Evolutionary conservation across 2,113 vertebrate genomes (phyloP).

Genomic region (Gallinago paraguaiae): DNA sequence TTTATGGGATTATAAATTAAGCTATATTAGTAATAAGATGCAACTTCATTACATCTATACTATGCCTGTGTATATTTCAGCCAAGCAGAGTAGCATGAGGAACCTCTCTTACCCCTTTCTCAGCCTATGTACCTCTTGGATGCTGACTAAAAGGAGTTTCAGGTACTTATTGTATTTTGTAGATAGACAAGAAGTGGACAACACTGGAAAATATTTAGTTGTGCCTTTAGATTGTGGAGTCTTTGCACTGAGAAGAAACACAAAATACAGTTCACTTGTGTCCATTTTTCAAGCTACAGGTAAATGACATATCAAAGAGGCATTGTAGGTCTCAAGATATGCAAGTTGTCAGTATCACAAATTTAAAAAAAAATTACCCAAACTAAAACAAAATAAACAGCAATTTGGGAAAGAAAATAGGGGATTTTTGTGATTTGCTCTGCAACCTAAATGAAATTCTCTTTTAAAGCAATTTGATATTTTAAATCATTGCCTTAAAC

Average conservation of each 20-base stretch:
- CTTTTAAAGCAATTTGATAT: background rate
- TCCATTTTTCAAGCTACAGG: background rate
- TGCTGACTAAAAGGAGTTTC: background rate
- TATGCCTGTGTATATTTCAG: background rate
- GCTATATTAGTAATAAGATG: background rate
- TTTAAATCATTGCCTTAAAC: background rate
- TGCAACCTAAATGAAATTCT: background rate
- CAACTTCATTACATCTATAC: background rate
- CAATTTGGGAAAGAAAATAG: background rate
- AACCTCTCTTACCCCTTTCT: background rate
- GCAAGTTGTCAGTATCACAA: background rate
- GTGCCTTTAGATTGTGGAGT: background rate
- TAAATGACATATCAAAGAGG: background rate
- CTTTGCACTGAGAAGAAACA: background rate
- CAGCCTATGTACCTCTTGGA: background rate
- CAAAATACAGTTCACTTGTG: background rate
- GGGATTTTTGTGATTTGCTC: background rate
- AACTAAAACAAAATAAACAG: background rate
- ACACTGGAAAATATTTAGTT: background rate
- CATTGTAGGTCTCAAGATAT: background rate
- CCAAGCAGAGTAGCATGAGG: background rate
- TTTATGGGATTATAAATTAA: slow-evolving; percentile 12
- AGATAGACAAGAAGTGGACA: background rate
- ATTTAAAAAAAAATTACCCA: background rate
- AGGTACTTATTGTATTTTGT: background rate